A percentile compares a stretch with the other conserved stretches of the same genome.
Evolutionary conservation across 2,888 invertebrate species (phyloP).

Genomic region (Ophion slaviceki): DNA sequence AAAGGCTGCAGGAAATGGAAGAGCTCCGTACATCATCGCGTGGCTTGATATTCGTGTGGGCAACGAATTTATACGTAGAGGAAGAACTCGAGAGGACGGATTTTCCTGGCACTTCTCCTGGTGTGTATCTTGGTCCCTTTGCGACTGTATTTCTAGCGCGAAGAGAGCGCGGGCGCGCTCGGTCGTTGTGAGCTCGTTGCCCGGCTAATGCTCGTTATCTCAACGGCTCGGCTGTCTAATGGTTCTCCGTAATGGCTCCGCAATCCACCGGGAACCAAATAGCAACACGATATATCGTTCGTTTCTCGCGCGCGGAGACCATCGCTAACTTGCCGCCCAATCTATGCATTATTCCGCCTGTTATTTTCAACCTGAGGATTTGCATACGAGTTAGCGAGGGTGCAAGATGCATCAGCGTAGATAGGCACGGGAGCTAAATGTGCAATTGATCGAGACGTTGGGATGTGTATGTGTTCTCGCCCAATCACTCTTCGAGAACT

Average conservation of each 20-base stretch:
- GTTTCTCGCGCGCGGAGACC: conserved; percentile 73
- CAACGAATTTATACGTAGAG: conserved; percentile 31
- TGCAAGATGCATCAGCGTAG: conserved; percentile 29
- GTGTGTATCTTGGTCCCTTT: conserved; percentile 59
- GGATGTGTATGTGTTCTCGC: not conserved
- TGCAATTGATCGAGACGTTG: conserved; percentile 15
- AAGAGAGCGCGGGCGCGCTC: conserved; percentile 38
- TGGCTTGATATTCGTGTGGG: conserved; percentile 55
- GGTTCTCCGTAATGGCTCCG: conserved; percentile 81
- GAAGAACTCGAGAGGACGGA: conserved; percentile 43
- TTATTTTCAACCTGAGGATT: conserved; percentile 77
- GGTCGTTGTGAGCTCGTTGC: conserved; percentile 74
- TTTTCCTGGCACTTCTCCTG: conserved; percentile 47
- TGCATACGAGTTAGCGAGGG: conserved; percentile 58
- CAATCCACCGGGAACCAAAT: conserved; percentile 52
- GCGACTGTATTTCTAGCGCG: conserved; percentile 72
- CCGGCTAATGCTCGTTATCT: conserved; percentile 83
- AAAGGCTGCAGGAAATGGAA: conserved; percentile 57
- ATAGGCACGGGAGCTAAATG: conserved; percentile 20
- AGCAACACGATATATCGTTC: conserved; percentile 80
- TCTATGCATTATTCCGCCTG: conserved; percentile 78
- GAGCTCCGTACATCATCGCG: conserved; percentile 30
- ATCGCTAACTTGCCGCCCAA: conserved; percentile 64
- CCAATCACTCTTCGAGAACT: not conserved
- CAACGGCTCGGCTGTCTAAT: conserved; percentile 83